These are phyloP conservation scores for cat (Felis catus) DNA, from an alignment of 2,113 vertebrate genomes.

Conservation along the genomic window F.catus_Fca126_mat1.0 CM031411.1:108980001-108980500, in stretches of 20 bases:
- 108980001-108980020: conserved; percentile 41
- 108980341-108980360: conserved; percentile 19
- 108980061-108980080: conserved; percentile 66
- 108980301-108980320: background rate
- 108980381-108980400: conserved; percentile 25
- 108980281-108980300: conserved; percentile 50
- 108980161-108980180: conserved; percentile 29
- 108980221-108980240: conserved; percentile 51
- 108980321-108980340: conserved; percentile 38
- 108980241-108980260: conserved; percentile 53
- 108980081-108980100: conserved; percentile 54
- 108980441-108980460: conserved; percentile 49
- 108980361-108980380: conserved; percentile 45
- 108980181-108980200: conserved; percentile 27
- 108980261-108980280: conserved; percentile 56
- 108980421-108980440: background rate
- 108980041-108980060: conserved; percentile 35
- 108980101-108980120: conserved; percentile 40
- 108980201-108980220: conserved; percentile 35
- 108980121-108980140: conserved; percentile 24
- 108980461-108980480: conserved; percentile 1
- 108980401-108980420: conserved; percentile 18
- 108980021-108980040: conserved; percentile 64
- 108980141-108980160: conserved; percentile 17
- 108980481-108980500: conserved; percentile 33